Evolutionary conservation across 2,797 vertebrate genomes (phyloP), one percentile per base, ranked within the genome.

Genomic region (Falco columbarius): DNA sequence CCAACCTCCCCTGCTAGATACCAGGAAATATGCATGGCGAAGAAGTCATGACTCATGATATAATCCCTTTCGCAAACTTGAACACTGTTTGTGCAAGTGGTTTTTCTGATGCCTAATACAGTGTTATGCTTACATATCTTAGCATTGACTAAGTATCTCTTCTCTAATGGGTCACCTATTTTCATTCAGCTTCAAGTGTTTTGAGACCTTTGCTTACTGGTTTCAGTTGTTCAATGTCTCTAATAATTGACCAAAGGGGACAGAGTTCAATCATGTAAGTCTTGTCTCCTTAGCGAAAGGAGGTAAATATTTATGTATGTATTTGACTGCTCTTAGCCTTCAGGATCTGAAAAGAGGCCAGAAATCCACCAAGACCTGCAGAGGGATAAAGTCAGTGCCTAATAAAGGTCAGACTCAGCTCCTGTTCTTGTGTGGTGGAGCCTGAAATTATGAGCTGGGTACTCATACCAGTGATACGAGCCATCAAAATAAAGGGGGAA

Each of bases 41-140:
- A 95, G 68, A 89, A 95, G 89, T 77, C 72, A 72, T 97, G 94
- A 95, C 75, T 96, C 75, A 77, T 81, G 61, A 81, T 76, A 85
- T 88, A 92, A 97, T 92, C 91, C 91, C 59, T 91, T 97, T 88
- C 0, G 6, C 91, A 95, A 93, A 97, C 79, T 95, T 75, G 75
- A 92, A 83, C 23, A 3, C 46, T 83, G 62, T 89, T 96, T 95
- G 81, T 92, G 40, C 47, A 95, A 96, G 87, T 74, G 68, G 46
- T 61, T 95, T 93, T 92, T 86, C 75, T 96, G 89, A 89, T 81
- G 81, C 72, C 10, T 76, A 81, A 71, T 32, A 49, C 51, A 75
- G 54, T 3, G 5, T 81, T 92, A 52, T 0, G 0, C 42, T 80
- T 81, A 72, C 54, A 83, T 93, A 86, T 83, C 54, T 93, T 42